Percentiles rank a stretch among this genome's conserved stretches.
Evolutionary conservation across 2,888 invertebrate genomes (phyloP).

Genomic region (Plebejus anna): DNA sequence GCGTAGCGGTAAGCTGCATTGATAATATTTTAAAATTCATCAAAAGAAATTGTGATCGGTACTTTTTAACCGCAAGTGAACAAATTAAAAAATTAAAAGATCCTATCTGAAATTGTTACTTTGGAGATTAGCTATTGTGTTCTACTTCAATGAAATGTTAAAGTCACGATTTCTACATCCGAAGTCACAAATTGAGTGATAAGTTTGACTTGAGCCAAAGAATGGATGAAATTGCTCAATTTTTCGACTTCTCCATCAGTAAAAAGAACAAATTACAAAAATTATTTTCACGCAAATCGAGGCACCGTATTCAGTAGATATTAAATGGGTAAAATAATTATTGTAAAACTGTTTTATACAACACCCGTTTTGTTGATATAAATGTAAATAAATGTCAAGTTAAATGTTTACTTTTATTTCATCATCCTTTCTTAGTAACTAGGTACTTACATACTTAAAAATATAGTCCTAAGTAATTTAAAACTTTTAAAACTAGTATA

Average conservation of each 20-base stretch:
- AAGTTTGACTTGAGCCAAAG: background rate
- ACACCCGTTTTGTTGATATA: conserved; percentile 81
- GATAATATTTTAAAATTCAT: background rate
- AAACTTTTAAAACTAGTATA: no score
- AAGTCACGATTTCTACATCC: conserved; percentile 49
- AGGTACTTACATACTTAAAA: background rate
- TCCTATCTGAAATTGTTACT: background rate
- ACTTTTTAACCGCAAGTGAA: background rate
- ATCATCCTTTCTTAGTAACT: background rate
- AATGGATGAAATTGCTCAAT: background rate
- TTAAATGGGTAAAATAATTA: conserved; percentile 68
- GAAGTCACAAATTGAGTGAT: background rate
- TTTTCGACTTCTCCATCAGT: conserved; percentile 36
- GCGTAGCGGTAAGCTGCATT: background rate
- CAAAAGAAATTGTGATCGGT: background rate
- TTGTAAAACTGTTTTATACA: conserved; percentile 78
- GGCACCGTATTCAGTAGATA: conserved; percentile 68
- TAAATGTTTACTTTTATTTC: conserved; percentile 44
- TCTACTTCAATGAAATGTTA: conserved; percentile 29
- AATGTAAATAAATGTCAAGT: conserved; percentile 82
- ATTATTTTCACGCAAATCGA: conserved; percentile 69
- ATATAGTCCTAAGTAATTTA: background rate
- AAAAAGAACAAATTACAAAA: conserved; percentile 53
- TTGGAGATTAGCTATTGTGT: background rate
- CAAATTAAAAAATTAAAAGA: no score